Evolutionary conservation across 2,797 vertebrate species (phyloP), one percentile per base, ranked within the genome.

Genomic region (Pseudochaenichthys georgianus): DNA sequence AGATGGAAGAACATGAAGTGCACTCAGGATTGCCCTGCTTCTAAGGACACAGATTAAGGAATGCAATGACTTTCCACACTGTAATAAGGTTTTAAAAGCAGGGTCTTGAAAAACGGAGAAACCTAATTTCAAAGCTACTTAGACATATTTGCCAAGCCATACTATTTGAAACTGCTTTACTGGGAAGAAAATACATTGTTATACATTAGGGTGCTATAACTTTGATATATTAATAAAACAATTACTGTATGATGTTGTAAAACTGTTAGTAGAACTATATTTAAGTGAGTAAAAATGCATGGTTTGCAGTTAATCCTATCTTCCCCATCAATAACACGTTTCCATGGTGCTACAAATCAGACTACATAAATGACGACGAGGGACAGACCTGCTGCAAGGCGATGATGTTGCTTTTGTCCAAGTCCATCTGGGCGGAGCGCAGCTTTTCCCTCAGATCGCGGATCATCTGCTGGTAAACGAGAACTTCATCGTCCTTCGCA

Each of bases 391-490:
- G 98, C 81, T 98, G 98, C 80, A 99, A 91, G 43, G 95, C 93
- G 43, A 98, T 88, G 41, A 98, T 74, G 70, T 92, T 98, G 93
- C 94, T 97, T 91, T 97, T 98, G 89, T 99, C 96, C 69, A 95
- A 90, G 93, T 99, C 97, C 89, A 99, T 87, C 71, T 98, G 96
- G 9, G 94, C 88, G 41, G 95, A 90, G 70, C 95, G 96, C 50
- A 99, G 87, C 87, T 97, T 99, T 41, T 97, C 97, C 82, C 93
- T 95, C 75, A 99, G 87, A 52, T 95, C 95, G 13, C 95, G 92
- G 69, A 99, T 91, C 95, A 96, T 97, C 86, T 98, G 96, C 91
- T 98, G 97, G 93, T 97, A 98, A 28, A 97, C 94, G 46, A 94
- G 64, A 43, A 99, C 96, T 83, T 99, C 98, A 19, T 96, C 94